Conservation (phyloP, 1,140 invertebrate species). For the Panulirus ornatus region DNA sequence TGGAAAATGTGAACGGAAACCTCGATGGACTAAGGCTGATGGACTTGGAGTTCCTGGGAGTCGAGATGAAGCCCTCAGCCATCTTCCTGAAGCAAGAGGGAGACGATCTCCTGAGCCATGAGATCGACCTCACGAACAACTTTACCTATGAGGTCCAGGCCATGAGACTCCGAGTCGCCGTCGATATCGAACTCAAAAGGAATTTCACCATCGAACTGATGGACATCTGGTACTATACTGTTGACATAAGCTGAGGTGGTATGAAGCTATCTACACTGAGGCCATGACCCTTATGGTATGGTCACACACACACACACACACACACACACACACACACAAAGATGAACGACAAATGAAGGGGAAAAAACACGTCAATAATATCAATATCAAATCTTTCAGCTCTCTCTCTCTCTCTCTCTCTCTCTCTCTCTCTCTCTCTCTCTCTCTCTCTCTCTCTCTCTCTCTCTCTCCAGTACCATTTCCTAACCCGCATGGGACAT, state of each 20-base stretch:
- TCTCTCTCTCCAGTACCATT: no score
- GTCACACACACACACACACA: no score
- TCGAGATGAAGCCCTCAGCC: slow-evolving; percentile 9
- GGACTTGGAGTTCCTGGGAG: slow-evolving; percentile 30
- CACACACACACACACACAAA: no score
- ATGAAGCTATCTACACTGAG: no score
- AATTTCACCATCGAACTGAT: neutral
- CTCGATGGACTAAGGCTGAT: neutral
- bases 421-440: no score
- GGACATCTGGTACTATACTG: neutral
- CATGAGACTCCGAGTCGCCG: neutral
- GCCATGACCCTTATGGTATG: no score
- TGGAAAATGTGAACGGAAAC: neutral
- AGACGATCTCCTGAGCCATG: neutral
- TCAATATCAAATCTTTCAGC: no score
- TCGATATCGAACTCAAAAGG: neutral
- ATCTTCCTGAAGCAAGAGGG: neutral
- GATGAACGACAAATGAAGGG: no score
- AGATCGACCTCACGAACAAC: neutral
- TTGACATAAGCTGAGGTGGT: neutral
- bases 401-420: no score
- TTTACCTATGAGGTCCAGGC: neutral
- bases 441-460: no score
- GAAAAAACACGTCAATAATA: no score
- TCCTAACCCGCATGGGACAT: no score